Evolutionary conservation across 2,888 invertebrate species (phyloP), one percentile per base, ranked within the genome.

Genomic region (Philonicus albiceps): DNA sequence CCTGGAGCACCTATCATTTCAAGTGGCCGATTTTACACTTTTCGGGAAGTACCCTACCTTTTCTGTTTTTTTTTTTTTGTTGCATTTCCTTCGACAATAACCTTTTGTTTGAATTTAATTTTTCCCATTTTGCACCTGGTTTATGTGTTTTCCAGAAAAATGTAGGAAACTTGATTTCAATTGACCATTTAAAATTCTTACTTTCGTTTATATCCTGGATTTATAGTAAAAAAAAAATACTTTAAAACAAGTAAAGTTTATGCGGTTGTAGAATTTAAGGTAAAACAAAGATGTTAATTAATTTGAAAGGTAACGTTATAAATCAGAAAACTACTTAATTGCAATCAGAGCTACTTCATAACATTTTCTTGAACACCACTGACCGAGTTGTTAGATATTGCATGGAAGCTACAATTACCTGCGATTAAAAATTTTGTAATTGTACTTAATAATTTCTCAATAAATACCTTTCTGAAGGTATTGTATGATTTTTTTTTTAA

Each of bases 11-110:
- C 78, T 78, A 49, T 43, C 49, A 78, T 16, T 76, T 76, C 22
- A 40, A 76, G 78, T 78, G 49, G 78, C 37, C 78, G 78, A 78
- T 78, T 78, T 78, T 78, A 78, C 78, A 78, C 78, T 78, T 78
- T 78, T 78, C 27, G 43, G 30, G 30, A 49, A 49, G 30, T 27
- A 4, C 34, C 34, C 22, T 43, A 13, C 40, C 16, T 3, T 43
- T n/a, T n/a, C n/a, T n/a, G n/a, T n/a, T n/a, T 31, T 5, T 31
- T 37, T 34, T 76, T 34, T 76, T 22, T 4, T 40, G n/a, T 16
- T 43, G 40, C 40, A 13, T 43, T 3, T 43, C 37, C 22, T 34
- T 22, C 11, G 27, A 64, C 64, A 64, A 64, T 27, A 64, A 64
- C 19, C 64, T 64, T 64, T 64, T 64, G 22, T 64, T 64, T 64